Conservation (phyloP, 2,797 vertebrate species). For the Sebastiscus tertius region DNA sequence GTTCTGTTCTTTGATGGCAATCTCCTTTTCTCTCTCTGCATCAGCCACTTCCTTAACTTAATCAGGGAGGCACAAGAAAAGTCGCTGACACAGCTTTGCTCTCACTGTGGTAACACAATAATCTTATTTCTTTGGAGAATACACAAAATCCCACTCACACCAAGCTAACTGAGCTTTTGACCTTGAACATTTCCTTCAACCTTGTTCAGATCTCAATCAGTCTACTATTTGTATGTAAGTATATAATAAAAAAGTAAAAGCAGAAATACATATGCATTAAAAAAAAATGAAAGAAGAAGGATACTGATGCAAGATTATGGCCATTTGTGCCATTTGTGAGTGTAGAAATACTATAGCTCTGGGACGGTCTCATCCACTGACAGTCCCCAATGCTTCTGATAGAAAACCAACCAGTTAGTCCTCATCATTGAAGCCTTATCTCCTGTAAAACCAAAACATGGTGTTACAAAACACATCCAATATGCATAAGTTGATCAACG, state of each 20-base stretch:
- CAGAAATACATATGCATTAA: not conserved
- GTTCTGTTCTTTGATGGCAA: not conserved
- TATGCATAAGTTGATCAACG: not conserved
- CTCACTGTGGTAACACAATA: not conserved
- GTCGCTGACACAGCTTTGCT: conserved; percentile 1
- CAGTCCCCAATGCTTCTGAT: not conserved
- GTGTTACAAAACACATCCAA: not conserved
- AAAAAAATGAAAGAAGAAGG: not conserved
- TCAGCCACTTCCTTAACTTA: not conserved
- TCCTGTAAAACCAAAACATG: not conserved
- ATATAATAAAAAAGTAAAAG: not conserved
- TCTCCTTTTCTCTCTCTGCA: not conserved
- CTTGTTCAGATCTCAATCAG: not conserved
- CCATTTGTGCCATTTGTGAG: not conserved
- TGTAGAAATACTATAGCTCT: not conserved
- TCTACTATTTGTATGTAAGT: not conserved
- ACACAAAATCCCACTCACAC: not conserved
- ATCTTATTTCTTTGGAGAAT: not conserved
- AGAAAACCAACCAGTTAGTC: not conserved
- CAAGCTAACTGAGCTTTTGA: not conserved
- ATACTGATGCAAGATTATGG: not conserved
- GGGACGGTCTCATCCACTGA: not conserved
- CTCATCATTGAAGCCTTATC: not conserved
- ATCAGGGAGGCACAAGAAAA: not conserved
- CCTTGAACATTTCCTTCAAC: not conserved